Percentiles rank a stretch among this genome's conserved stretches.
phyloP scores from a whole-genome alignment of 2,113 vertebrate species.

The Ammodytes dubius region DNA sequence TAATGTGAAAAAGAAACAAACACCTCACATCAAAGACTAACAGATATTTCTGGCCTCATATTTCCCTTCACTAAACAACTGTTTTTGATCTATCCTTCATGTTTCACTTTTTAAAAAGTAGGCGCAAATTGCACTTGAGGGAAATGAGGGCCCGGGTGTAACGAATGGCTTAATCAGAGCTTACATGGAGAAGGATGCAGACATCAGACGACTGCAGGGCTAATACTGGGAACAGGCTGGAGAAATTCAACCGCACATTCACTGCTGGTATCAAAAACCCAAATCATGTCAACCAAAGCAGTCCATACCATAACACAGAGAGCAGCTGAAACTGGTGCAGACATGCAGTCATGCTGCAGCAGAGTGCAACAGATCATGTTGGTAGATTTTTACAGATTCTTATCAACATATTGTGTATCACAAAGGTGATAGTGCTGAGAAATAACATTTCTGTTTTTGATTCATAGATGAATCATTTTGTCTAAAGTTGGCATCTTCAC shows the following conservation, averaged over 20 bases:
- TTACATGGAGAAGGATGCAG: slow-evolving; percentile 41
- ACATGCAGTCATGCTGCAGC: not conserved
- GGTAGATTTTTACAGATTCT: not conserved
- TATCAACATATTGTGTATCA: not conserved
- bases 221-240: slow-evolving; percentile 15
- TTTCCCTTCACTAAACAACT: slow-evolving; percentile 23
- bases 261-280: slow-evolving; percentile 12
- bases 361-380: not conserved
- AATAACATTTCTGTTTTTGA: not conserved
- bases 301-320: not conserved
- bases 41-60: slow-evolving; percentile 21
- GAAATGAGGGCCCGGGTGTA: slow-evolving; percentile 50
- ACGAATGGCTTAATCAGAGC: slow-evolving; percentile 62
- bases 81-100: slow-evolving; percentile 41
- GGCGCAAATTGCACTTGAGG: slow-evolving; percentile 51
- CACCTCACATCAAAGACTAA: slow-evolving; percentile 40
- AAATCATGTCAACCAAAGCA: slow-evolving; percentile 29
- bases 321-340: slow-evolving; percentile 7
- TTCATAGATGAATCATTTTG: not conserved
- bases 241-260: slow-evolving; percentile 24
- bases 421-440: not conserved
- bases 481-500: not conserved
- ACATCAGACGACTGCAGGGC: slow-evolving; percentile 41
- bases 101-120: slow-evolving; percentile 43
- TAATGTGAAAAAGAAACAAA: slow-evolving; percentile 29